Evolutionary conservation across 2,797 vertebrate species (phyloP).

Genomic region (Macrochelys suwanniensis): DNA sequence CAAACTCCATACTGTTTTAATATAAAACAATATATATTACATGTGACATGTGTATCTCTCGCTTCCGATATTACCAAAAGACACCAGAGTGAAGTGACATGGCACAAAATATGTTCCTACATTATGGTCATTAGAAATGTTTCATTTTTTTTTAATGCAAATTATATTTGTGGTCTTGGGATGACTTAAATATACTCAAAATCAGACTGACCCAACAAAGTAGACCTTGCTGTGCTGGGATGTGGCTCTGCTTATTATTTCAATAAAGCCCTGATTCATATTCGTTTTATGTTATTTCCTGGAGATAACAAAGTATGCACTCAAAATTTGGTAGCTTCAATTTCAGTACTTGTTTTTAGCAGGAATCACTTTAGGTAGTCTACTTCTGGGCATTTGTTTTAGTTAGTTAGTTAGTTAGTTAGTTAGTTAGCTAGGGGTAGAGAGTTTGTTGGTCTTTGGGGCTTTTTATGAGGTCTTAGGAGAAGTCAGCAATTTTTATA

Average conservation of each 20-base stretch:
- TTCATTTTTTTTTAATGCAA: conserved; percentile 46
- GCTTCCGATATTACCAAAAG: not conserved
- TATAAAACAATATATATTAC: not conserved
- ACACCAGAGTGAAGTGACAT: not conserved
- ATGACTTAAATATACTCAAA: conserved; percentile 49
- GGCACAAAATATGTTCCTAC: conserved; percentile 25
- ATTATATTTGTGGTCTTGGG: conserved; percentile 16
- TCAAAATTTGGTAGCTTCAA: conserved; percentile 20
- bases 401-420: too few relatives aligned
- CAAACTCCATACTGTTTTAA: not conserved
- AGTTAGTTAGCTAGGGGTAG: too few relatives aligned
- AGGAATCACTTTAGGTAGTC: not conserved
- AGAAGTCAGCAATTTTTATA: not conserved
- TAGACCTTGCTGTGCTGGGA: conserved; percentile 47
- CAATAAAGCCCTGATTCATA: conserved; percentile 51
- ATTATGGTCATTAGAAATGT: conserved; percentile 34
- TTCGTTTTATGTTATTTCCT: conserved; percentile 68
- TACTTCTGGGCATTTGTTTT: not conserved
- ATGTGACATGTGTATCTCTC: not conserved
- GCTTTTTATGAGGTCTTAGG: conserved; percentile 7
- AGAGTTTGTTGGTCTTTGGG: not conserved
- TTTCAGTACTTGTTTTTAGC: conserved; percentile 25
- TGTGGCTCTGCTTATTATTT: conserved; percentile 74
- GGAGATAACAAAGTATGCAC: conserved; percentile 24
- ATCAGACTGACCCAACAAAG: conserved; percentile 58